Evolutionary conservation across 2,113 vertebrate species (phyloP).

Genomic region (Cavia porcellus): DNA sequence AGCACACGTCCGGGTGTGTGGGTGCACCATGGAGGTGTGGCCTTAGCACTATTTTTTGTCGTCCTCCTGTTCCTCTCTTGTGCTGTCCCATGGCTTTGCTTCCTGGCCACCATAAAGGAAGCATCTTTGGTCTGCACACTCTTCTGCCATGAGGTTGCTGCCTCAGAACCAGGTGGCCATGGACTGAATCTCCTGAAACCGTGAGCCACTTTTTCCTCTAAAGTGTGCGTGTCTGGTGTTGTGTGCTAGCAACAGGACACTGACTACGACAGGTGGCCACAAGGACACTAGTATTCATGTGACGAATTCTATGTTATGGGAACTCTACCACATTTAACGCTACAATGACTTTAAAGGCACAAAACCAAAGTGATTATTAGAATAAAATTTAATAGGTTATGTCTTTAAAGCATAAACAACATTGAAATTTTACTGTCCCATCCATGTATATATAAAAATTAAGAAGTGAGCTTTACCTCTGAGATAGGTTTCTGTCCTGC

Average conservation of each 20-base stretch:
- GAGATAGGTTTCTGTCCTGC: not conserved
- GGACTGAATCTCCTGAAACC: not conserved
- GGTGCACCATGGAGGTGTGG: not conserved
- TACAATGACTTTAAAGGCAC: not conserved
- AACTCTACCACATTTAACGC: not conserved
- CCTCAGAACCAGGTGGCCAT: not conserved
- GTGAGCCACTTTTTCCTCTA: not conserved
- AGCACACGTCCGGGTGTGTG: no score
- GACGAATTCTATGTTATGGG: not conserved
- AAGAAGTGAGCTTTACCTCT: not conserved
- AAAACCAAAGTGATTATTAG: not conserved
- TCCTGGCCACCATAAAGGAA: not conserved
- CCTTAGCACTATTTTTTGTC: not conserved
- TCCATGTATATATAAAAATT: not conserved
- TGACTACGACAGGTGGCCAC: not conserved
- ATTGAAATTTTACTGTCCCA: not conserved
- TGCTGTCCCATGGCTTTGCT: not conserved
- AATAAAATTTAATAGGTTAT: not conserved
- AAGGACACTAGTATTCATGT: not conserved
- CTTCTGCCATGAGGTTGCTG: not conserved
- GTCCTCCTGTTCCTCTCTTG: no score
- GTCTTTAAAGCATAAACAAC: not conserved
- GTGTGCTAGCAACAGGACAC: no score
- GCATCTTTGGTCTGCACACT: not conserved
- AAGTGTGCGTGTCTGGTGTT: not conserved